A percentile compares a stretch with the other conserved stretches of the same genome.
Evolutionary conservation across 2,797 vertebrate genomes (phyloP).

Genomic region (Gouania willdenowi): DNA sequence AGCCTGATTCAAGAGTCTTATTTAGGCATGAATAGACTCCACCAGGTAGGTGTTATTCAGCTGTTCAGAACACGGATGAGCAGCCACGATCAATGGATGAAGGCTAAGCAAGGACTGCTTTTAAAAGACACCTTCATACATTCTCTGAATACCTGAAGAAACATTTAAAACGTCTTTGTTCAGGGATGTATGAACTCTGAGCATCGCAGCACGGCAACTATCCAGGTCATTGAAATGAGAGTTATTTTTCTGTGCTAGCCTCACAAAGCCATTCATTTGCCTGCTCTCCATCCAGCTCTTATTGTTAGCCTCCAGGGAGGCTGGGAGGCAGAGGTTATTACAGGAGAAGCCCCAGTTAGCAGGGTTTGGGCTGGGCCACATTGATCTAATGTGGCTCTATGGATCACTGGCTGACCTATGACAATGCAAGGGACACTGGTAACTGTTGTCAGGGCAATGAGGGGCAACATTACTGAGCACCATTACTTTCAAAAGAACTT

Average conservation of each 20-base stretch:
- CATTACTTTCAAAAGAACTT: constrained; percentile 4
- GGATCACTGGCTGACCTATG: constrained; percentile 7
- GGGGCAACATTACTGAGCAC: constrained; percentile 7
- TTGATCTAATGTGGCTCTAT: constrained; percentile 49
- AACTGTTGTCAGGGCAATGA: constrained; percentile 31
- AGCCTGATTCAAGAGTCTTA: background rate
- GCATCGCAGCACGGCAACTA: constrained; percentile 23
- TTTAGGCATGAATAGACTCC: background rate
- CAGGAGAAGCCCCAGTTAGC: constrained; percentile 46
- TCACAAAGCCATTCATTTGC: constrained; percentile 28
- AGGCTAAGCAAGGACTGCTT: constrained; percentile 6
- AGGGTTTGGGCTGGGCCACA: constrained; percentile 44
- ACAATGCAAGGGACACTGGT: constrained; percentile 11
- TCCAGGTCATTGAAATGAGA: constrained; percentile 18
- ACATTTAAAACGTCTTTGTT: constrained; percentile 22
- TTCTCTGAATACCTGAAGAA: constrained; percentile 18
- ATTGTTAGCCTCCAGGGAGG: constrained; percentile 33
- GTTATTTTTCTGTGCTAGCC: constrained; percentile 34
- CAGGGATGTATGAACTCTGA: constrained; percentile 32
- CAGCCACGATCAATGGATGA: constrained; percentile 1
- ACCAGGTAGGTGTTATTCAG: background rate
- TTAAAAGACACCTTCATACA: constrained; percentile 8
- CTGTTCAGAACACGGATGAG: constrained; percentile 1
- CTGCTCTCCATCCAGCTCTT: constrained; percentile 17
- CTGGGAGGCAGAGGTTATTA: constrained; percentile 48